Conservation (phyloP, 2,113 vertebrate species). For the Balaeniceps rex region DNA sequence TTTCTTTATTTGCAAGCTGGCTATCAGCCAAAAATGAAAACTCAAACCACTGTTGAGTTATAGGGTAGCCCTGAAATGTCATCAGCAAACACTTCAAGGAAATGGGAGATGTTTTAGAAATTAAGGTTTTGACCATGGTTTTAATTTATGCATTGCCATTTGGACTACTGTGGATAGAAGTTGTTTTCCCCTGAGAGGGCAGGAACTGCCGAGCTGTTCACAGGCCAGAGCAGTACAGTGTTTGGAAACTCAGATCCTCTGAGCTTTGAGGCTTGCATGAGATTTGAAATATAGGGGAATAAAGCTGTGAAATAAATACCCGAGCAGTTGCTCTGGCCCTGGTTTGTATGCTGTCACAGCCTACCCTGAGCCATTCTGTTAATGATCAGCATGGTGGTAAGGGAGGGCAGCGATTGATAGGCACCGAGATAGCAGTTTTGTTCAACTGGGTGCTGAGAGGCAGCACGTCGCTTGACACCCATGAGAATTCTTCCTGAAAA, state of each 20-base stretch:
- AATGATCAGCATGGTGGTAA: fast-evolving
- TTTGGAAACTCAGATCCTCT: not conserved
- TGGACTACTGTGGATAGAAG: not conserved
- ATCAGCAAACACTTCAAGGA: not conserved
- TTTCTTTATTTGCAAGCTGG: not conserved
- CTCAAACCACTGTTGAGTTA: not conserved
- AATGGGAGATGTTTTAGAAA: not conserved
- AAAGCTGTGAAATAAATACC: not conserved
- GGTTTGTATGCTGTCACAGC: not conserved
- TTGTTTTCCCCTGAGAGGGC: not conserved
- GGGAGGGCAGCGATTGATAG: fast-evolving
- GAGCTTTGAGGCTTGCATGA: not conserved
- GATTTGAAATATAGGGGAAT: not conserved
- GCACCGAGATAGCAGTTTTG: not conserved
- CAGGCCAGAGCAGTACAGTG: not conserved
- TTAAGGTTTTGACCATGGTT: not conserved
- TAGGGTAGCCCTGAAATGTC: not conserved
- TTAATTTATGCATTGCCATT: not conserved
- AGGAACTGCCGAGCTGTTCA: fast-evolving
- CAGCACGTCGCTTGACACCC: not conserved
- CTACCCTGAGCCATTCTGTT: not conserved
- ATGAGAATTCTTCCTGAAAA: not conserved
- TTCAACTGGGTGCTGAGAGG: not conserved
- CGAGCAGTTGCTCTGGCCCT: not conserved
- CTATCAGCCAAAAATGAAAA: not conserved